These are phyloP conservation scores for Adelges cooleyi DNA, from an alignment of 1,140 invertebrate species.

Conservation along the genomic window DNA sequence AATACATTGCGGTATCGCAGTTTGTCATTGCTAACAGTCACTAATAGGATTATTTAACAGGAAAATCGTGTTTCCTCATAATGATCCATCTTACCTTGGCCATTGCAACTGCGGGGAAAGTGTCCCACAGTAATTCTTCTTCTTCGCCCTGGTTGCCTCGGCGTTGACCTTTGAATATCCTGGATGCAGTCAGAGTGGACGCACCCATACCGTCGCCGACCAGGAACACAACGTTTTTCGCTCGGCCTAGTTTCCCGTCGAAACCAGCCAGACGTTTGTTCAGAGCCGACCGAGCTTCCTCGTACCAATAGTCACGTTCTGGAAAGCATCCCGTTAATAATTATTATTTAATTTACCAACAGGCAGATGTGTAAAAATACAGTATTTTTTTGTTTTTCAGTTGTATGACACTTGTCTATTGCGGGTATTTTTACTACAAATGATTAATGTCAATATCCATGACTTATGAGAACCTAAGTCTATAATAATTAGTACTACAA, in stretches of 20 bases:
- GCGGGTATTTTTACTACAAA: no score
- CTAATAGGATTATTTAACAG: no score
- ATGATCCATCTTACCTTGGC: slow-evolving; percentile 58
- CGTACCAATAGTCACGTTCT: slow-evolving; percentile 36
- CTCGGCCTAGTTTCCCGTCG: slow-evolving; percentile 24
- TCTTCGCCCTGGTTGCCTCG: slow-evolving; percentile 49
- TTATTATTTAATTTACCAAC: no score
- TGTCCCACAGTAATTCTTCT: slow-evolving; percentile 53
- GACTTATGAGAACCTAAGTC: no score
- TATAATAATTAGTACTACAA: no score
- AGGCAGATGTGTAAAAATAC: no score
- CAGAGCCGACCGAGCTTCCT: slow-evolving; percentile 33
- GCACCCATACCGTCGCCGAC: slow-evolving; percentile 73
- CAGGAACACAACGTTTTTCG: slow-evolving; percentile 58
- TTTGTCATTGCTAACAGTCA: no score
- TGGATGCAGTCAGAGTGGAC: slow-evolving; percentile 58
- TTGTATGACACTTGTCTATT: no score
- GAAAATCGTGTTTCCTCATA: no score
- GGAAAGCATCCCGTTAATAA: slow-evolving; percentile 29
- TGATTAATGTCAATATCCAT: no score
- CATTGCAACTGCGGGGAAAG: slow-evolving; percentile 57
- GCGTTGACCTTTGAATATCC: slow-evolving; percentile 50
- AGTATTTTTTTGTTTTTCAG: no score
- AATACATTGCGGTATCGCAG: no score
- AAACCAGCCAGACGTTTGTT: slow-evolving; percentile 19